Percentiles rank a stretch among this genome's conserved stretches.
Evolutionary conservation across 1,140 invertebrate genomes (phyloP).

Genomic region (Harlomillsia oculata): DNA sequence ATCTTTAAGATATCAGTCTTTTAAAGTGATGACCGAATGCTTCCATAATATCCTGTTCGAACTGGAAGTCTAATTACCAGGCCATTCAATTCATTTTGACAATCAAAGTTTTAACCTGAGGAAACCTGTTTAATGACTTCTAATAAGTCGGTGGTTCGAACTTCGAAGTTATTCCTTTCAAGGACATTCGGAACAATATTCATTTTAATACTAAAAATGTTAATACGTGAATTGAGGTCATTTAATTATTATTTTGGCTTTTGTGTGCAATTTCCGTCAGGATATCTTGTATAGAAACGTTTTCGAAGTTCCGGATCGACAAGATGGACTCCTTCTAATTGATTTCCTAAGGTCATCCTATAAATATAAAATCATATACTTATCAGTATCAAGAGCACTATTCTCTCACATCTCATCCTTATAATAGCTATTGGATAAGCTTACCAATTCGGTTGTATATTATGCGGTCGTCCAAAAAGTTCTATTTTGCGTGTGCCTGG

Average conservation of each 20-base stretch:
- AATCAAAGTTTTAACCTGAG: no score
- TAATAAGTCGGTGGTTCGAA: no score
- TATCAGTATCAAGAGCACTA: background rate
- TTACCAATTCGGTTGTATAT: slow-evolving; percentile 95
- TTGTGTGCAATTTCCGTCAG: slow-evolving; percentile 62
- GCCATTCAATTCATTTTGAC: no score
- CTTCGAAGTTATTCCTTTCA: no score
- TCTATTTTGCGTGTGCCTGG: slow-evolving; percentile 94
- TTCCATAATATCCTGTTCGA: no score
- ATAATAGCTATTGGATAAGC: slow-evolving; percentile 9
- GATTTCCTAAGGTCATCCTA: slow-evolving; percentile 88
- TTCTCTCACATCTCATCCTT: no score
- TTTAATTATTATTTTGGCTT: slow-evolving; percentile 13
- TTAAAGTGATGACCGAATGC: no score
- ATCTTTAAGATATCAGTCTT: no score
- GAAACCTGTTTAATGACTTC: no score
- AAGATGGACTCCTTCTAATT: slow-evolving; percentile 85
- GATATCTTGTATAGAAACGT: slow-evolving; percentile 81
- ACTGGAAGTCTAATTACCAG: no score
- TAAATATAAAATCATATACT: slow-evolving; percentile 20
- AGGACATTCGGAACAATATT: no score
- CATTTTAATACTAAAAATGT: no score
- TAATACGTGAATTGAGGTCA: background rate
- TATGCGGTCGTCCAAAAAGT: slow-evolving; percentile 92
- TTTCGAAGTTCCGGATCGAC: slow-evolving; percentile 85